Evolutionary conservation across 2,888 invertebrate species (phyloP), one percentile per base, ranked within the genome.

Genomic region (Pyralis farinalis): DNA sequence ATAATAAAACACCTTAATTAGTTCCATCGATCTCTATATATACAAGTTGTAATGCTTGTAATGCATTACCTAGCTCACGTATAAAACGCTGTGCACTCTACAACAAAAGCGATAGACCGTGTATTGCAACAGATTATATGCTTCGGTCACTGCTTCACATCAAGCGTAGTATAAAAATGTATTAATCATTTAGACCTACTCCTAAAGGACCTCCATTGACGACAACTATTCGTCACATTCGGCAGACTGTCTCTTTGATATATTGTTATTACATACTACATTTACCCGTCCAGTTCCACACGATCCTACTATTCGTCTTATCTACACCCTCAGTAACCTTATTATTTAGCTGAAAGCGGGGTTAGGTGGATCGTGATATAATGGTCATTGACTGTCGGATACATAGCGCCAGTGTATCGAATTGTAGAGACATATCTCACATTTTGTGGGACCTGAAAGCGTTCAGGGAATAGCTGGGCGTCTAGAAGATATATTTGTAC

Each of bases 201-300:
- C 65, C 69, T 63, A 47, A 53, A 55, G 59, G 69, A 60, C 37
- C 42, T 4, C 3, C 40, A 47, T 47, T 57, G 61, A 63, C 68
- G 55, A 47, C 36, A 40, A 61, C 67, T 63, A 74, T 75, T 71
- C 63, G 52, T 74, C 73, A 73, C 61, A 62, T 68, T 71, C 63
- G 66, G 66, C 67, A 63, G 57, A 2, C 64, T 67, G 70, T 71
- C 72, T 51, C 44, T 51, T 59, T 71, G 71, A 71, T 67, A 64
- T 71, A 74, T 74, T 53, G 65, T 68, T 68, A 70, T 70, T 65
- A 65, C 58, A 63, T 53, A 65, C 53, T 52, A 51, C 46, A 53
- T 44, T 43, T 30, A 38, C 37, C 32, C 30, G 33, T 11, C 50
- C 47, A 44, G 27, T 41, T 43, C 16, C 30, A 33, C 36, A 21